A percentile compares a stretch with the other conserved stretches of the same genome.
phyloP scores from a whole-genome alignment of 2,888 invertebrate species.

The Melipona bicolor region DNA sequence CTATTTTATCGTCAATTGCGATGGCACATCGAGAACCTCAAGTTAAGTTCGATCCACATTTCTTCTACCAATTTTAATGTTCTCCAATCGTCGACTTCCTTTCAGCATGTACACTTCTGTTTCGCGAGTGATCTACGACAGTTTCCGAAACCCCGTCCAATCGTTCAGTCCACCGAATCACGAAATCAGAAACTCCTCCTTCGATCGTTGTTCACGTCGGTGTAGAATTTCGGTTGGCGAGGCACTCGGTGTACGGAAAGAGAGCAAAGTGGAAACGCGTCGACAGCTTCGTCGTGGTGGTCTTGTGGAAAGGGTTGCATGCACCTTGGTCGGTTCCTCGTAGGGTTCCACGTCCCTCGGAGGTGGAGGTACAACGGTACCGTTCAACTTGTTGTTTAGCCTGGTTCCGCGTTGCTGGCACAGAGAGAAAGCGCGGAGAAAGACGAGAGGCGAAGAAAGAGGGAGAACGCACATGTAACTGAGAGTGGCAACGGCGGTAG shows the following conservation, averaged over 20 bases:
- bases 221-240: background rate
- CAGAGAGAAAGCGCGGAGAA: slow-evolving; percentile 37
- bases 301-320: slow-evolving; percentile 63
- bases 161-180: background rate
- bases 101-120: background rate
- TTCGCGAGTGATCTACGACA: background rate
- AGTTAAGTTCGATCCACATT: too few relatives aligned
- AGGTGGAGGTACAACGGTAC: slow-evolving; percentile 67
- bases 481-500: background rate
- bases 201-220: background rate
- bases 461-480: slow-evolving; percentile 27
- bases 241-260: slow-evolving; percentile 45
- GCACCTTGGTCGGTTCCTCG: slow-evolving; percentile 67
- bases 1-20: too few relatives aligned
- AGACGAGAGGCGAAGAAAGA: slow-evolving; percentile 37
- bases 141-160: background rate
- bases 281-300: slow-evolving; percentile 38
- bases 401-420: slow-evolving; percentile 68
- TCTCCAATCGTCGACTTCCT: background rate
- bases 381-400: slow-evolving; percentile 73
- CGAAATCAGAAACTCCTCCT: background rate
- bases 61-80: too few relatives aligned
- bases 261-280: slow-evolving; percentile 45
- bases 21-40: too few relatives aligned
- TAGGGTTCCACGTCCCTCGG: slow-evolving; percentile 60